These are phyloP conservation scores for Dysmachus trigonus DNA, from an alignment of 2,888 invertebrate genomes.

Conservation along the genomic window DNA sequence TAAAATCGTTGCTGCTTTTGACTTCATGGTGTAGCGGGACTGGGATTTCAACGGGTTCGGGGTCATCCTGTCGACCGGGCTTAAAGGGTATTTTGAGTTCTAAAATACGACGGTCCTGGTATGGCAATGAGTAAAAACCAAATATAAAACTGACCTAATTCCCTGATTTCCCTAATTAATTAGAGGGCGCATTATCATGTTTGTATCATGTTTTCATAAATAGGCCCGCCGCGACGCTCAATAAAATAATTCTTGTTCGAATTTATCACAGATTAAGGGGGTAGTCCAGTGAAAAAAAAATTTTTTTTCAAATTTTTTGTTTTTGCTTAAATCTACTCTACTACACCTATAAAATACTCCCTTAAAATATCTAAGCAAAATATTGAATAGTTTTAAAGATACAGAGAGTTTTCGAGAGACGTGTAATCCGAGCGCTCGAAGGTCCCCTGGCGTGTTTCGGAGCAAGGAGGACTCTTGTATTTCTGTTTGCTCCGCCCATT, in stretches of 20 bases:
- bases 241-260: neutral
- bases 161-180: neutral
- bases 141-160: neutral
- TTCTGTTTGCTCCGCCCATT: no score
- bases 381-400: no score
- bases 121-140: neutral
- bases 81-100: neutral
- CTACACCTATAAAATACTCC: no score
- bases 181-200: neutral
- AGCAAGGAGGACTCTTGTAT: no score
- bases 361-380: no score
- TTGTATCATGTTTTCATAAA: neutral
- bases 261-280: neutral
- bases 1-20: constrained; percentile 4
- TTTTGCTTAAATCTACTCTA: no score
- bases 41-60: neutral
- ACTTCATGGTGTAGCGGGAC: neutral
- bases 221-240: neutral
- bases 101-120: neutral
- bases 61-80: neutral
- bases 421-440: no score
- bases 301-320: no score
- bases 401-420: no score
- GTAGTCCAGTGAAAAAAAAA: no score
- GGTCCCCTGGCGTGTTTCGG: no score